Evolutionary conservation across 2,113 vertebrate genomes (phyloP).

Genomic region (Ovibos moschatus): DNA sequence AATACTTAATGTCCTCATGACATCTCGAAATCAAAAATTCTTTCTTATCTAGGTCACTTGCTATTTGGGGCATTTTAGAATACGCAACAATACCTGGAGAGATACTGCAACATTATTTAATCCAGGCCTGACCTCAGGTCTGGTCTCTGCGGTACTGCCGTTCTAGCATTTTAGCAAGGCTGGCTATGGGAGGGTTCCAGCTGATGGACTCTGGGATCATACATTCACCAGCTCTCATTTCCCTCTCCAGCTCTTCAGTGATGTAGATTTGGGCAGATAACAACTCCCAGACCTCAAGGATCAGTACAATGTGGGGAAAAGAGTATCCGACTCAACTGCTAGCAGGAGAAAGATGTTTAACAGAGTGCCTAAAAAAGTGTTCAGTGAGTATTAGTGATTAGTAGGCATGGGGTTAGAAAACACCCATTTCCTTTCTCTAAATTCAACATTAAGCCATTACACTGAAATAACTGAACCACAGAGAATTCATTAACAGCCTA

Average conservation of each 20-base stretch:
- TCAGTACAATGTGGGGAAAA: neutral
- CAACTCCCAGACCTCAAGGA: neutral
- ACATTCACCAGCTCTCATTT: accelerated
- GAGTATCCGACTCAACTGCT: neutral
- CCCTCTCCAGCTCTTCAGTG: neutral
- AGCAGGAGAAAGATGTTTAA: neutral
- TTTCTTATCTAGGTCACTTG: neutral
- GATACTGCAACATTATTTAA: neutral
- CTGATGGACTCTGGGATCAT: accelerated
- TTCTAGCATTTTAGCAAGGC: neutral
- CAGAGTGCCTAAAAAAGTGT: neutral
- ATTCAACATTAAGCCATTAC: neutral
- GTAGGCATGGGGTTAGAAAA: neutral
- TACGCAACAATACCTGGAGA: neutral
- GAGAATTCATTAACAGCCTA: neutral
- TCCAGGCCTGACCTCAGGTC: neutral
- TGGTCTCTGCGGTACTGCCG: neutral
- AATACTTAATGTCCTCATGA: neutral
- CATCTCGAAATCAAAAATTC: neutral
- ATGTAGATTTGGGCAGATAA: neutral
- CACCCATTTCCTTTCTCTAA: neutral
- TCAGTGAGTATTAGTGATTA: neutral
- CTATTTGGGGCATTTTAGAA: neutral
- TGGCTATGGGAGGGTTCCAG: neutral
- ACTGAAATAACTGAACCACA: neutral